Evolutionary conservation across 2,797 vertebrate species (phyloP).

Genomic region (Scolopax rusticola): DNA sequence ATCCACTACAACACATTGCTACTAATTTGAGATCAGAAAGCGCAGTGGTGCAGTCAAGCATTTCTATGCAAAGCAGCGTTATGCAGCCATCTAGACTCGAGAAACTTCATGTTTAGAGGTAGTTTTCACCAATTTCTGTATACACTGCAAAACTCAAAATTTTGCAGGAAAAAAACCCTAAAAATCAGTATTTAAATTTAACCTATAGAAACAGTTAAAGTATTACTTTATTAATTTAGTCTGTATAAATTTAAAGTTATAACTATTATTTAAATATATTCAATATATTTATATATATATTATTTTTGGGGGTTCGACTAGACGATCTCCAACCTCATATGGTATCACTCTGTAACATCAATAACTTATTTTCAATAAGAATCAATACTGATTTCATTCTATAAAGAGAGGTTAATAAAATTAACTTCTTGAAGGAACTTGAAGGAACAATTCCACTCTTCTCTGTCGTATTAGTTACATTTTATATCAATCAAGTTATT

Average conservation of each 20-base stretch:
- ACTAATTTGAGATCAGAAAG: neutral
- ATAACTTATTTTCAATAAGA: neutral
- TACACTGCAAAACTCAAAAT: neutral
- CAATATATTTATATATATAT: too few species aligned
- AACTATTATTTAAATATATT: neutral
- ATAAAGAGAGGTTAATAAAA: neutral
- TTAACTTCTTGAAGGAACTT: neutral
- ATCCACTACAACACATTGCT: neutral
- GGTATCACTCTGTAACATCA: neutral
- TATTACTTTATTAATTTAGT: neutral
- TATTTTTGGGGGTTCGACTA: too few species aligned
- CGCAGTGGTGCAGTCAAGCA: neutral
- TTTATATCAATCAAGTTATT: neutral
- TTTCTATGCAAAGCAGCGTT: neutral
- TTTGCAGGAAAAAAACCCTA: accelerated
- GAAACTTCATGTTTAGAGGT: neutral
- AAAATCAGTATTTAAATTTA: neutral
- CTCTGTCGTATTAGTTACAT: neutral
- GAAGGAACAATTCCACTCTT: neutral
- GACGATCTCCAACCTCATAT: too few species aligned
- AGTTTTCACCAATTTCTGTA: neutral
- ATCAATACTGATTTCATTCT: neutral
- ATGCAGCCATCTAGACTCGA: neutral
- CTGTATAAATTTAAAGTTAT: neutral
- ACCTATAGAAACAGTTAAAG: neutral